Evolutionary conservation across 2,113 vertebrate species (phyloP).

Genomic region (Atlantisia rogersi): DNA sequence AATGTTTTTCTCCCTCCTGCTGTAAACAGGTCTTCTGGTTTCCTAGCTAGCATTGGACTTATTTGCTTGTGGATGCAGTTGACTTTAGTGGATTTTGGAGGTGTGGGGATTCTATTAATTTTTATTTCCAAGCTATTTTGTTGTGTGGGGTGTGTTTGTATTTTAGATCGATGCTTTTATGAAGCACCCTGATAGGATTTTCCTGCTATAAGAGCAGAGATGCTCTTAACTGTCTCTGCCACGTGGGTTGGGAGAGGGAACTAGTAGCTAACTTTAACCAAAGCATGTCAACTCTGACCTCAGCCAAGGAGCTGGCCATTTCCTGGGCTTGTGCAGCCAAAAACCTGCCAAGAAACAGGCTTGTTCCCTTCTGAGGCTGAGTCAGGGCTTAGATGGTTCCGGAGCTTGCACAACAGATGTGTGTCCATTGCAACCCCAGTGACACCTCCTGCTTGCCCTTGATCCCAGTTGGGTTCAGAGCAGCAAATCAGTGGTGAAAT

Average conservation of each 20-base stretch:
- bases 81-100: neutral
- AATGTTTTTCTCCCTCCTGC: neutral
- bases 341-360: neutral
- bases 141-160: fast-evolving
- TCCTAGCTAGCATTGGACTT: neutral
- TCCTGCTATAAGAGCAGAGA: neutral
- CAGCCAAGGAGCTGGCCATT: neutral
- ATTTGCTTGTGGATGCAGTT: neutral
- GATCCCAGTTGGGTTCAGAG: neutral
- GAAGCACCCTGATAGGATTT: neutral
- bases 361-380: neutral
- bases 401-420: neutral
- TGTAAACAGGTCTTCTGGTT: neutral
- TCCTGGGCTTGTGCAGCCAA: neutral
- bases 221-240: neutral
- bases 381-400: neutral
- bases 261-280: neutral
- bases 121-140: neutral
- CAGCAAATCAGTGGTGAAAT: neutral
- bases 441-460: neutral
- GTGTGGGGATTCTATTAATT: neutral
- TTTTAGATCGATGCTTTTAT: neutral
- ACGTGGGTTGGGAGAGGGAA: neutral
- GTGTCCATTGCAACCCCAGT: neutral
- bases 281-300: fast-evolving